These are phyloP conservation scores for Saturnia japonica DNA, from an alignment of 2,888 invertebrate species.

Conservation along the genomic window DNA sequence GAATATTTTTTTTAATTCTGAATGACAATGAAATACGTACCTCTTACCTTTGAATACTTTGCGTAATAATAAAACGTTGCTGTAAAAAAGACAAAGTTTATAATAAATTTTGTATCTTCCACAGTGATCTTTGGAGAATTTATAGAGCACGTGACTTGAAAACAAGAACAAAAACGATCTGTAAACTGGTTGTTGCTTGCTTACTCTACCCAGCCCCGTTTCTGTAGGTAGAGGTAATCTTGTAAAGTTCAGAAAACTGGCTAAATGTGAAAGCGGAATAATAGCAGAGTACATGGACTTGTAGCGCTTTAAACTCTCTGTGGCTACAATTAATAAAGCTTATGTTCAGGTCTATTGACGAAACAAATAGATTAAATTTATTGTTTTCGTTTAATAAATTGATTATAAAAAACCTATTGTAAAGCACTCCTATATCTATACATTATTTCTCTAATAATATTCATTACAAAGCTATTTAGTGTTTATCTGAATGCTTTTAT, in stretches of 20 bases:
- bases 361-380: too few relatives aligned
- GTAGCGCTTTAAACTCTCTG: constrained; percentile 26
- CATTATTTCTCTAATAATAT: too few relatives aligned
- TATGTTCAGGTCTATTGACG: too few relatives aligned
- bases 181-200: constrained; percentile 49
- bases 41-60: not conserved
- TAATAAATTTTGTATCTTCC: not conserved
- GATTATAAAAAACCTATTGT: too few relatives aligned
- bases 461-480: too few relatives aligned
- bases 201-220: constrained; percentile 44
- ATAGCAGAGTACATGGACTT: constrained; percentile 33
- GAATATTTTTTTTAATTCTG: too few relatives aligned
- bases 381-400: too few relatives aligned
- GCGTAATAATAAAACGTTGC: not conserved
- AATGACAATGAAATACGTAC: too few relatives aligned
- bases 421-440: too few relatives aligned
- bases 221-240: constrained; percentile 43
- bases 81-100: not conserved
- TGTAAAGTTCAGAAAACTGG: constrained; percentile 48
- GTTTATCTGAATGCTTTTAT: not conserved
- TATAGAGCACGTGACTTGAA: constrained; percentile 44
- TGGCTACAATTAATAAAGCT: constrained; percentile 29
- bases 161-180: constrained; percentile 51
- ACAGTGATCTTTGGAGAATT: constrained; percentile 30
- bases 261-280: constrained; percentile 48